Evolutionary conservation across 2,113 vertebrate species (phyloP).

Genomic region (Conger conger): DNA sequence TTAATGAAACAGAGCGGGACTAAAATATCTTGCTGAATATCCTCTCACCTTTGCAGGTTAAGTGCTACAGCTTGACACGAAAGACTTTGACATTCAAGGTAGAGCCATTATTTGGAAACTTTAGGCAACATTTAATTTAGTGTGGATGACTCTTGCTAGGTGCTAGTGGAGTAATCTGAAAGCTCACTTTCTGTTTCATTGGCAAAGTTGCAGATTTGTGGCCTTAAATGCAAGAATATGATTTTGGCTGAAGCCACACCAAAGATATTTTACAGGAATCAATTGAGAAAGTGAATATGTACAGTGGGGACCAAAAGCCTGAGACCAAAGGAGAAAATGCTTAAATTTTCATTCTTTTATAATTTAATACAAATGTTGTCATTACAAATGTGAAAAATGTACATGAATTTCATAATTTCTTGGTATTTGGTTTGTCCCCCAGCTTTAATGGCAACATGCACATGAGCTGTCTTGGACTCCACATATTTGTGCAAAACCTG

Average conservation of each 20-base stretch:
- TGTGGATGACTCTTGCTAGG: not conserved
- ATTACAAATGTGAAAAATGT: no score
- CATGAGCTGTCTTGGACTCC: no score
- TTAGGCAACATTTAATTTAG: not conserved
- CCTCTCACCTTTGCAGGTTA: not conserved
- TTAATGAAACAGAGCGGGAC: not conserved
- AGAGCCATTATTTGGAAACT: not conserved
- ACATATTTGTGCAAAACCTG: no score
- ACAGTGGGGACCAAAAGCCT: no score
- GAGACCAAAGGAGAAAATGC: no score
- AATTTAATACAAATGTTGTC: no score
- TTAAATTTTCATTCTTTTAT: no score
- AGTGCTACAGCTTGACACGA: not conserved
- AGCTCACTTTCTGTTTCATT: not conserved
- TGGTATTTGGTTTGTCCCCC: no score
- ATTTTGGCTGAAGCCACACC: not conserved
- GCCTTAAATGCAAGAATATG: not conserved
- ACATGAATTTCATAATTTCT: no score
- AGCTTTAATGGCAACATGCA: no score
- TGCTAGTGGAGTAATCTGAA: not conserved
- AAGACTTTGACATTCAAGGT: not conserved
- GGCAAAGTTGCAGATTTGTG: not conserved
- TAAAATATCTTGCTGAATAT: not conserved
- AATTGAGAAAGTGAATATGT: not conserved
- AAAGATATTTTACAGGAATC: not conserved